These are phyloP conservation scores for Pipra filicauda DNA, from an alignment of 2,113 vertebrate species.

Conservation along the genomic window DNA sequence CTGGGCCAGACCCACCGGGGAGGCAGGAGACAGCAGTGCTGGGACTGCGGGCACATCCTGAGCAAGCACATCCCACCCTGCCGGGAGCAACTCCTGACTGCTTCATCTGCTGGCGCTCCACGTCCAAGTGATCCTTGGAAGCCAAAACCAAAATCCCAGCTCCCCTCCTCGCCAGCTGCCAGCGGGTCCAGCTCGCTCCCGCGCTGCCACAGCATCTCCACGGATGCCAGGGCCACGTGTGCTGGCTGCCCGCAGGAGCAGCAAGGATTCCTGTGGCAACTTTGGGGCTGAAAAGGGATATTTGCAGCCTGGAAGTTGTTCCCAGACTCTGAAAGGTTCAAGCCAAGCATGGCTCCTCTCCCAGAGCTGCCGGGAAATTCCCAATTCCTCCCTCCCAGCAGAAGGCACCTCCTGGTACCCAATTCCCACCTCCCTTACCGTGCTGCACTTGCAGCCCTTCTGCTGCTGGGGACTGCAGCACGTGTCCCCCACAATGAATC, in stretches of 20 bases:
- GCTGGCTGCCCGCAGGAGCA: background rate
- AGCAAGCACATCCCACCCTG: fast-evolving
- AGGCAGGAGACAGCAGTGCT: background rate
- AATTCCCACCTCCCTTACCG: background rate
- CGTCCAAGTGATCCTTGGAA: fast-evolving
- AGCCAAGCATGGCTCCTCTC: background rate
- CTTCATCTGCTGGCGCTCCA: background rate
- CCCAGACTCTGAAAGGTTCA: background rate
- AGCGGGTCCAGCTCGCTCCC: fast-evolving
- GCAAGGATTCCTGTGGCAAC: background rate
- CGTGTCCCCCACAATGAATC: fast-evolving
- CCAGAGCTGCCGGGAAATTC: constrained; percentile 20
- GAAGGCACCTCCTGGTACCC: constrained; percentile 59
- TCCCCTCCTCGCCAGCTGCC: background rate
- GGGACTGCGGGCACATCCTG: background rate
- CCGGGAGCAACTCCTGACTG: background rate
- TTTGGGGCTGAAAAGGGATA: background rate
- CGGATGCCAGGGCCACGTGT: fast-evolving
- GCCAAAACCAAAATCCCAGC: background rate
- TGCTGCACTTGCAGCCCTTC: background rate
- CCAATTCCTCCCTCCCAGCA: constrained; percentile 61
- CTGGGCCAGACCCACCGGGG: fast-evolving
- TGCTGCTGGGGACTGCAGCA: background rate
- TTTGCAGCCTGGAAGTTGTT: background rate
- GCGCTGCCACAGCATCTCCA: background rate